phyloP scores from a whole-genome alignment of 92 coral and sea anemone genomes.

The Diadumene lineata region DNA sequence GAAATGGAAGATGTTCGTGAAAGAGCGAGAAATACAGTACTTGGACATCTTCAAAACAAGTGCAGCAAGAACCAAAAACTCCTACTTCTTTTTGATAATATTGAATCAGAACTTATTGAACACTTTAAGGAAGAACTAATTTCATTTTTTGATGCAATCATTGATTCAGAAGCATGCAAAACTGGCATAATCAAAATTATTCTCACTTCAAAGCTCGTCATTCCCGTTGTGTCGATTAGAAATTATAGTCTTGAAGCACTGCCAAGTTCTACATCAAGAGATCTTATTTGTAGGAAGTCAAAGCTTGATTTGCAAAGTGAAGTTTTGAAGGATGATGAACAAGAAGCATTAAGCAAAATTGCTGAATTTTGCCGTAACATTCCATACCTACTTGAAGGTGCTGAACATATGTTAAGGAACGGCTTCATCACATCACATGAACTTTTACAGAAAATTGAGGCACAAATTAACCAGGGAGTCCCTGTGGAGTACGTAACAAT shows the following conservation, averaged over 20 bases:
- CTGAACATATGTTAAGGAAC: conserved; percentile 42
- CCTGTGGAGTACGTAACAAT: conserved; percentile 27
- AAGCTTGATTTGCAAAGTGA: neutral
- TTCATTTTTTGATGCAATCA: conserved; percentile 19
- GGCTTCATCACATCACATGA: conserved; percentile 18
- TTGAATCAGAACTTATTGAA: conserved; percentile 45
- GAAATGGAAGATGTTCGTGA: neutral
- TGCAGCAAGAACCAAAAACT: conserved; percentile 4
- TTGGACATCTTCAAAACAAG: neutral
- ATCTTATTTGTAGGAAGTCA: conserved; percentile 22
- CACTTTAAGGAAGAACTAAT: conserved; percentile 20
- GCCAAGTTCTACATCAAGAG: conserved; percentile 5
- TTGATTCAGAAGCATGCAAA: neutral
- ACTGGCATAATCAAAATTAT: conserved; percentile 17
- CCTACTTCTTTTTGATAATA: conserved; percentile 57
- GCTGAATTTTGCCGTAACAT: conserved; percentile 16
- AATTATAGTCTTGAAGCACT: conserved; percentile 18
- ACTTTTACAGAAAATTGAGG: conserved; percentile 15
- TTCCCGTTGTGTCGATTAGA: conserved; percentile 6
- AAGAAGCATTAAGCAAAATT: neutral
- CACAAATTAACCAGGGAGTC: conserved; percentile 18
- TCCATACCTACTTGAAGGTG: conserved; percentile 36
- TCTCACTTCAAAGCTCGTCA: conserved; percentile 46
- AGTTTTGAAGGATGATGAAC: neutral
- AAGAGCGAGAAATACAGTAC: conserved; percentile 12